Base-by-base conservation (phyloP, 2,797 vertebrate species). In the Apogon talboti region DNA sequence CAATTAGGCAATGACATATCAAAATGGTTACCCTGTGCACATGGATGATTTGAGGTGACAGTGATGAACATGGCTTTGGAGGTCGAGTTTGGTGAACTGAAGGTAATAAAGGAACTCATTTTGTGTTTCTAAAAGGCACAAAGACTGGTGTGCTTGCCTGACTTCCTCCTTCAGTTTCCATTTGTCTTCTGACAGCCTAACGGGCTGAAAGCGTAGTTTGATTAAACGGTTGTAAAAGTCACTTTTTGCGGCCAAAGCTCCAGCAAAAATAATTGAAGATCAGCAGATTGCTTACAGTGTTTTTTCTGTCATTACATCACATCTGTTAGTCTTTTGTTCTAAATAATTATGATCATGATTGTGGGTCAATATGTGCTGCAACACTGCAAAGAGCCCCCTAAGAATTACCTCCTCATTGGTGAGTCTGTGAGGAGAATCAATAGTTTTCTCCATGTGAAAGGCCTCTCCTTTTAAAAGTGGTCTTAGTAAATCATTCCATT, bases 1-100 rank as follows among this genome's bases (percentile, higher is more conserved):
- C 66, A 83, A 79, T 88, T 72, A 81, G 61, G 55, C 41, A 5
- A 11, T 74, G 61, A 42, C 73, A 46, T 48, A 65, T 83, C 42
- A 55, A 52, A 81, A 62, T 28, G 35, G 51, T 19, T 24, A 12
- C 45, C 40, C 42, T 1, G n/a, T 15, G 40, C 48, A 53, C 58
- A 18, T 10, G 63, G 33, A 3, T 35, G 60, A 10, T 19, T 50
- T 35, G 42, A 37, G 38, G 38, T 15, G 46, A 37, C 28, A 37
- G 14, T 13, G 59, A 44, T 44, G 67, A 57, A 50, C 12, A 30
- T 5, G 24, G 40, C 11, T 41, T 18, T 16, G 15, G 50, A 53
- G 58, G 16, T 35, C 28, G 24, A 13, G 14, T 54, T 56, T 18
- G 19, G 10, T 19, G 58, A 53, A 52, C 14, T 15, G 10, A 47